Conservation (phyloP, 2,797 vertebrate species). For the Kryptopterus vitreolus region DNA sequence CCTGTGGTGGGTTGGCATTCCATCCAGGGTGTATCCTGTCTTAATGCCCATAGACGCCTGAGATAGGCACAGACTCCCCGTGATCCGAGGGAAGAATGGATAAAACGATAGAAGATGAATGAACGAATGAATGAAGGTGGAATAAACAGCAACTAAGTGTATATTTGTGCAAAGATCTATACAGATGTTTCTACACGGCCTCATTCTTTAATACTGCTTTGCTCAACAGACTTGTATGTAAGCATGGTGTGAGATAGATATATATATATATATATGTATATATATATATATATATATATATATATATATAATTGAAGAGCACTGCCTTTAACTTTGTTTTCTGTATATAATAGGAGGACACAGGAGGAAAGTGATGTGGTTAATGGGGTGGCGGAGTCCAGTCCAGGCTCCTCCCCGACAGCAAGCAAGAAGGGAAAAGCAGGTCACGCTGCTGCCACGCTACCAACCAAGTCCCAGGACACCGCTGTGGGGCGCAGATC, state of each 20-base stretch:
- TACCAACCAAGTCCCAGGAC: slow-evolving; percentile 86
- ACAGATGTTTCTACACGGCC: slow-evolving; percentile 56
- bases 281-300: too few species aligned
- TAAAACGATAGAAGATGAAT: too few species aligned
- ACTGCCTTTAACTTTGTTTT: not conserved
- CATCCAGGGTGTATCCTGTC: too few species aligned
- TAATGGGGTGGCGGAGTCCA: slow-evolving; percentile 83
- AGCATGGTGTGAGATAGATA: not conserved
- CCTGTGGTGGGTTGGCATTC: too few species aligned
- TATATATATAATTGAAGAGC: too few species aligned
- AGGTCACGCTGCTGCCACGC: slow-evolving; percentile 83
- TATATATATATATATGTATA: too few species aligned
- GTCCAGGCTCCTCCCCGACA: slow-evolving; percentile 82
- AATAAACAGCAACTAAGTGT: not conserved
- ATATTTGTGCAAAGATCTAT: not conserved
- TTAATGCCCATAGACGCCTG: too few species aligned
- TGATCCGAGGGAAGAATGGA: too few species aligned
- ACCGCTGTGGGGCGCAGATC: slow-evolving; percentile 77
- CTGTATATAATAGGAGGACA: slow-evolving; percentile 70
- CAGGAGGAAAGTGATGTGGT: slow-evolving; percentile 80
- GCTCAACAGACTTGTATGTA: slow-evolving; percentile 1
- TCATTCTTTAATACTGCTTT: slow-evolving; percentile 46
- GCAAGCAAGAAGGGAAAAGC: slow-evolving; percentile 70
- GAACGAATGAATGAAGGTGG: too few species aligned
- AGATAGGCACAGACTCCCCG: too few species aligned